These are phyloP conservation scores for Limosa lapponica DNA, from an alignment of 2,797 vertebrate species.

Conservation along the genomic window DNA sequence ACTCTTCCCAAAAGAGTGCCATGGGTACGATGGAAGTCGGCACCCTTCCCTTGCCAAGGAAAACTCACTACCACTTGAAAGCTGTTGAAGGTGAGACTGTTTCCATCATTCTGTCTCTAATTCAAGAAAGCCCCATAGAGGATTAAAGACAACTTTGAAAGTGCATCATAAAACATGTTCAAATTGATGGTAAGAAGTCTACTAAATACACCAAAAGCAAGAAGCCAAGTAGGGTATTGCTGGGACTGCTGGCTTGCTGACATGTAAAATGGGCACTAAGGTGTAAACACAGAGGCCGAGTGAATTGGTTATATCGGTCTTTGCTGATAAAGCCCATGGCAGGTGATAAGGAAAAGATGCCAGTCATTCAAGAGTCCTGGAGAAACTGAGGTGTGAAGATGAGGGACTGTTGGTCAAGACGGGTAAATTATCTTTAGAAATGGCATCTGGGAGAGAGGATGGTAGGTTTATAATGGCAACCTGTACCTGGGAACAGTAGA, in stretches of 20 bases:
- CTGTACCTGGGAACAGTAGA: neutral
- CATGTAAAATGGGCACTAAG: neutral
- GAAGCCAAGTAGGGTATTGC: neutral
- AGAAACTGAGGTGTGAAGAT: neutral
- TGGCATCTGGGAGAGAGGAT: neutral
- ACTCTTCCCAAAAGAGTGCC: neutral
- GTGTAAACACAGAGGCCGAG: neutral
- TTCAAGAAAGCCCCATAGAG: neutral
- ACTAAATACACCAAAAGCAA: neutral
- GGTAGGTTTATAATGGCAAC: neutral
- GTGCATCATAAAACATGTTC: neutral
- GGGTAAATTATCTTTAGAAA: neutral
- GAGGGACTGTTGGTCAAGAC: neutral
- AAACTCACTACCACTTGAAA: neutral
- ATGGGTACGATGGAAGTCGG: accelerated
- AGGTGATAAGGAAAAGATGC: neutral
- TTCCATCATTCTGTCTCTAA: neutral
- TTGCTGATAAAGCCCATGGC: neutral
- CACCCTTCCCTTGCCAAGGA: neutral
- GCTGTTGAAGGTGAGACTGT: neutral
- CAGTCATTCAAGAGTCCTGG: neutral
- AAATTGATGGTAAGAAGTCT: neutral
- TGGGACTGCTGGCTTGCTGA: neutral
- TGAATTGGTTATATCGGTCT: neutral
- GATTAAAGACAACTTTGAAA: neutral